Evolutionary conservation across 1,140 invertebrate genomes (phyloP).

Genomic region (Pygmarrhopalites habei): DNA sequence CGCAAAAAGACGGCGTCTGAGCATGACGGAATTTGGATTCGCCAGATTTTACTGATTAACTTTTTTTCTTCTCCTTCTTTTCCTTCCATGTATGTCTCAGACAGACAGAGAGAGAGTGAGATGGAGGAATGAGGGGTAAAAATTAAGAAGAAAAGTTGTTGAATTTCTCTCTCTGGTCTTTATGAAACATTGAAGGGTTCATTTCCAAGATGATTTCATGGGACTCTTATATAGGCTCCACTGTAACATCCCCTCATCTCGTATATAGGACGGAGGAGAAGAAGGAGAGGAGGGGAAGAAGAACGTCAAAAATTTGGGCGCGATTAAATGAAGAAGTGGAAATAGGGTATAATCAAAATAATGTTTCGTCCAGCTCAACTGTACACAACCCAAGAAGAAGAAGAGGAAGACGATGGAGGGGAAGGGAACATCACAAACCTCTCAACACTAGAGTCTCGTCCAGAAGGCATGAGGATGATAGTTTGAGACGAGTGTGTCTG

Average conservation of each 20-base stretch:
- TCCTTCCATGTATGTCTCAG: too few relatives aligned
- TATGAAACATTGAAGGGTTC: constrained; percentile 6
- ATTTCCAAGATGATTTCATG: constrained; percentile 17
- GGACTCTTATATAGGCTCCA: too few relatives aligned
- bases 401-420: not conserved
- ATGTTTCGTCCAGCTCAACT: not conserved
- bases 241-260: too few relatives aligned
- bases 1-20: not conserved
- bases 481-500: too few relatives aligned
- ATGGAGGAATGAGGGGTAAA: not conserved
- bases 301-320: constrained; percentile 25
- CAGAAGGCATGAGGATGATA: too few relatives aligned
- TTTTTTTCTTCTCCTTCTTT: too few relatives aligned
- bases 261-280: not conserved
- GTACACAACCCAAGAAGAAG: constrained; percentile 1
- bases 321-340: constrained; percentile 23
- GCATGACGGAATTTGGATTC: too few relatives aligned
- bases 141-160: constrained; percentile 3
- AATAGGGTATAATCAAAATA: constrained; percentile 24
- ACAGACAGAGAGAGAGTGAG: too few relatives aligned
- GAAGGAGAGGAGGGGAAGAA: not conserved
- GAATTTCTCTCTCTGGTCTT: not conserved
- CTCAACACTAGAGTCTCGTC: too few relatives aligned
- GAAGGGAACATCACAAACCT: too few relatives aligned
- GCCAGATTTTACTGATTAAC: too few relatives aligned